Evolutionary conservation across 2,113 vertebrate genomes (phyloP), one percentile per base, ranked within the genome.

Genomic region (Myrmecobius fasciatus): DNA sequence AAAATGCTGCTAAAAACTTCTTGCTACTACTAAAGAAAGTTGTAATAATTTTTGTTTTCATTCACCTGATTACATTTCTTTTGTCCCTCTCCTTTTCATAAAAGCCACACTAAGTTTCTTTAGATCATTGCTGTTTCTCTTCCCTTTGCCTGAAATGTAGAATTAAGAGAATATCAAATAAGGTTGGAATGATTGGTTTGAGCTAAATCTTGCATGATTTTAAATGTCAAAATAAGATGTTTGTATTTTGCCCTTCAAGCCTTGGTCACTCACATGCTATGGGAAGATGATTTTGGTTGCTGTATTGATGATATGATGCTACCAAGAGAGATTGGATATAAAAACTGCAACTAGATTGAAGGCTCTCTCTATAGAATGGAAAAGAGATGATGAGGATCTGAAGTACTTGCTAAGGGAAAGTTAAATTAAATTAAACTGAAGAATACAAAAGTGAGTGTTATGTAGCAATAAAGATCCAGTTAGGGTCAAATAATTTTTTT

Each of bases 31-130:
- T 90, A 52, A 49, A 83, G 0, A 22, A n/a, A 36, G 14, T 3
- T 94, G 67, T 9, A 1, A 11, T 53, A 75, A 0, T 31, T 97
- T 31, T 94, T 10, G 25, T 9, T 88, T 95, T 94, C 36, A 94
- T 36, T 96, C n/a, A 90, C 89, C 95, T 25, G 0, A 11, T 91
- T 43, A 0, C 22, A 83, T 5, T 95, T 54, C 53, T n/a, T 3
- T n/a, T 52, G 43, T 0, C 3, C 26, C 43, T n/a, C 43, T 26
- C 53, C 11, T 47, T 92, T 0, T 0, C n/a, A 53, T 8, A 0
- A 0, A 0, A 46, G 28, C 24, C 4, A 1, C 22, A 56, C 9
- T 0, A 0, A n/a, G 67, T 52, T 93, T 12, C 0, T 89, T 47
- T 0, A 0, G 24, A 3, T 3, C 14, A 83, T 83, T 83, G 67